Conservation (phyloP, 2,888 invertebrate genomes). For the Agonopterix subpropinquella region DNA sequence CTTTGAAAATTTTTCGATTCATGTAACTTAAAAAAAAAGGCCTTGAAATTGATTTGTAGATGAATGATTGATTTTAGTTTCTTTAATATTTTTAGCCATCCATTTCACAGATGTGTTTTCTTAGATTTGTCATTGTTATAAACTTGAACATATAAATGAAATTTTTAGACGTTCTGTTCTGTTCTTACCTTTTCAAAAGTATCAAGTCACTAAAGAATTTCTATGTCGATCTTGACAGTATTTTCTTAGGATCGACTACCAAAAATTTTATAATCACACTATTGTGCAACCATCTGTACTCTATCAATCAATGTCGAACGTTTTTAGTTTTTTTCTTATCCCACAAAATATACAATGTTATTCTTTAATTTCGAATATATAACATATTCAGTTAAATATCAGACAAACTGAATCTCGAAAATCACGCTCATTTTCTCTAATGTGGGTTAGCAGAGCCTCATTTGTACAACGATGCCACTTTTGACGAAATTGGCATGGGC, state of each 20-base stretch:
- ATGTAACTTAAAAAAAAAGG: background rate
- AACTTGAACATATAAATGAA: background rate
- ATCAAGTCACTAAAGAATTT: conserved; percentile 8
- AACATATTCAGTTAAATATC: too few species aligned
- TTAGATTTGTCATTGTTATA: too few species aligned
- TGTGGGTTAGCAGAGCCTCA: too few species aligned
- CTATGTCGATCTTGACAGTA: conserved; percentile 17
- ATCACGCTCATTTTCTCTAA: too few species aligned
- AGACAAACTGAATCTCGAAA: too few species aligned
- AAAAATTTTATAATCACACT: conserved; percentile 35
- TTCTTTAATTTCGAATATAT: background rate
- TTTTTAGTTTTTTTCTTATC: conserved; percentile 7
- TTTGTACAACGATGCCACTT: too few species aligned
- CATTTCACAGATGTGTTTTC: too few species aligned
- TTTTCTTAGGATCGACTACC: conserved; percentile 48
- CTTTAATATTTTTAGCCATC: too few species aligned
- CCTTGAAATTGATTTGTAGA: background rate
- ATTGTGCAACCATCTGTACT: conserved; percentile 59
- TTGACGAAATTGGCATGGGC: too few species aligned
- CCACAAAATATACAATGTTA: background rate
- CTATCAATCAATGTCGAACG: conserved; percentile 49
- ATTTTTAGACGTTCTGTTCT: background rate
- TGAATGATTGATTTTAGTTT: background rate
- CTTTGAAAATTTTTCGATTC: conserved; percentile 27
- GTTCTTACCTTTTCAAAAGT: background rate